Percentiles rank a stretch among this genome's conserved stretches.
phyloP scores from a whole-genome alignment of 2,797 vertebrate species.

The Eulemur albifrons region DNA sequence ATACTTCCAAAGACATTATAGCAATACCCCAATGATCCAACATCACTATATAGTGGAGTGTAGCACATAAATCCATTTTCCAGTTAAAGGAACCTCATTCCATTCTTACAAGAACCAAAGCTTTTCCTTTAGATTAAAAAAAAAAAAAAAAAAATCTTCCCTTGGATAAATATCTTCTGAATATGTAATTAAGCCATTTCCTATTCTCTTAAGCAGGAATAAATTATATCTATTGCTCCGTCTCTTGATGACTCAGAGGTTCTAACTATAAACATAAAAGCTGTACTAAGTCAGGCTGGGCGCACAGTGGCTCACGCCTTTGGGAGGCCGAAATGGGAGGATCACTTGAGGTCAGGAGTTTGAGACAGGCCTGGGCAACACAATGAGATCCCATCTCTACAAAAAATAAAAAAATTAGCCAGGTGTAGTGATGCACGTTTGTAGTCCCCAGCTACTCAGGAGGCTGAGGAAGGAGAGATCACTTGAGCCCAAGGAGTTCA shows the following conservation, averaged over 20 bases:
- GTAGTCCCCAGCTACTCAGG: background rate
- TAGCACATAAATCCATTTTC: background rate
- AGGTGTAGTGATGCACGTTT: background rate
- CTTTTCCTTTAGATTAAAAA: background rate
- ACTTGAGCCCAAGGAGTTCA: background rate
- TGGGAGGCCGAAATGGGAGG: background rate
- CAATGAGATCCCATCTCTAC: background rate
- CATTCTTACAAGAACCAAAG: background rate
- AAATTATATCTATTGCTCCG: background rate
- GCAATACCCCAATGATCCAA: background rate
- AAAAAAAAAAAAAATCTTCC: background rate
- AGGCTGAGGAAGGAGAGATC: background rate
- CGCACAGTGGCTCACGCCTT: background rate
- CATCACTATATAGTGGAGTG: background rate
- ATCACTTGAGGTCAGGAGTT: background rate
- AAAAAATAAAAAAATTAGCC: background rate
- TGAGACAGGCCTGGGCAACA: background rate
- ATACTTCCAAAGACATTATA: background rate
- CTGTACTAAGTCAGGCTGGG: background rate
- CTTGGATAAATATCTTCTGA: background rate
- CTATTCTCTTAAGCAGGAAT: background rate
- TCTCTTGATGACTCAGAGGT: background rate
- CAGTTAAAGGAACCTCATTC: background rate
- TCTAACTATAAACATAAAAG: background rate
- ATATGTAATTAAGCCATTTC: background rate